Percentiles rank a stretch among this genome's conserved stretches.
phyloP scores from a whole-genome alignment of 2,797 vertebrate species.

The Denticeps clupeoides region DNA sequence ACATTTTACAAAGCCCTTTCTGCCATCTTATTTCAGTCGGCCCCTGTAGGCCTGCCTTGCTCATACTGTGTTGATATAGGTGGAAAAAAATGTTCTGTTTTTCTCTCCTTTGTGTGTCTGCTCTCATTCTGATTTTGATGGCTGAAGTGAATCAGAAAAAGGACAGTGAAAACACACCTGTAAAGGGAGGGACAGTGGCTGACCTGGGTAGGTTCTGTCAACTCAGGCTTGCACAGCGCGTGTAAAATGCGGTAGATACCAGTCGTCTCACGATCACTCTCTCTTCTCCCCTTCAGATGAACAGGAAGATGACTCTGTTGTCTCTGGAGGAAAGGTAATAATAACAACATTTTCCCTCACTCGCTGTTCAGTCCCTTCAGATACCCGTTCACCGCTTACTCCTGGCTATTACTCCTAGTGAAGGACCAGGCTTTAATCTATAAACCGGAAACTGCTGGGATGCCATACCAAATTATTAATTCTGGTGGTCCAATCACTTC shows the following conservation, averaged over 20 bases:
- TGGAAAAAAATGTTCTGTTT: too few species aligned
- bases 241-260: background rate
- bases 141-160: conserved; percentile 84
- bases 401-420: background rate
- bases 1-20: background rate
- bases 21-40: background rate
- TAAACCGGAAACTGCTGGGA: too few species aligned
- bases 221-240: too few species aligned
- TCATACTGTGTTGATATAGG: too few species aligned
- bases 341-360: background rate
- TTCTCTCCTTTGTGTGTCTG: background rate
- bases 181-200: conserved; percentile 82
- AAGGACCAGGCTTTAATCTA: too few species aligned
- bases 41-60: too few species aligned
- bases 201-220: conserved; percentile 76
- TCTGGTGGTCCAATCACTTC: too few species aligned
- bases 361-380: background rate
- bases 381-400: background rate
- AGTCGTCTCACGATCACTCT: background rate
- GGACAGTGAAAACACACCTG: conserved; percentile 81
- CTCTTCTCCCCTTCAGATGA: conserved; percentile 64
- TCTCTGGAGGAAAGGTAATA: conserved; percentile 82
- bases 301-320: conserved; percentile 83
- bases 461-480: too few species aligned
- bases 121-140: conserved; percentile 2